Percentiles rank a stretch among this genome's conserved stretches.
Conservation (phyloP, 2,113 vertebrate species). For the Apaloderma vittatum region DNA sequence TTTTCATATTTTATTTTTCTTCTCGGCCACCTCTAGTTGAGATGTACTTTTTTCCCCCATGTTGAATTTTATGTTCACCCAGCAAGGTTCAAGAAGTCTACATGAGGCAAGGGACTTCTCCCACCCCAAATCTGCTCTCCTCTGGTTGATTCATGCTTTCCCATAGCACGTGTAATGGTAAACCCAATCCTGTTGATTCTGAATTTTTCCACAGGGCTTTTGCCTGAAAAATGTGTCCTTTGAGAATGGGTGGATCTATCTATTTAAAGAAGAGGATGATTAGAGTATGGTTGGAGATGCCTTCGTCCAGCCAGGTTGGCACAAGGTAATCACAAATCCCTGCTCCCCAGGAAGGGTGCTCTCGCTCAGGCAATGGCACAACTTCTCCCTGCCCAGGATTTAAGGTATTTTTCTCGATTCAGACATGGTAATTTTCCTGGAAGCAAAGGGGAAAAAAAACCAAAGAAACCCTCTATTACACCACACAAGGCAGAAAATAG, state of each 20-base stretch:
- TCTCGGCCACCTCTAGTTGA: background rate
- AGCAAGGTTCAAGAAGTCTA: background rate
- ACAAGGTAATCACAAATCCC: background rate
- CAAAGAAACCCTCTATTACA: background rate
- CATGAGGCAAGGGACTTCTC: background rate
- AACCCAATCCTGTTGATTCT: background rate
- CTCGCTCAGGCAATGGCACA: background rate
- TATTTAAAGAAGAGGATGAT: background rate
- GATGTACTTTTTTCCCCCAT: rapidly evolving
- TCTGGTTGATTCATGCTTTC: background rate
- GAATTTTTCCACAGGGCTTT: background rate
- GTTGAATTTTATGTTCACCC: background rate
- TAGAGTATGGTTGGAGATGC: background rate
- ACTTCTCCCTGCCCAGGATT: background rate
- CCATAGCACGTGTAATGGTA: background rate
- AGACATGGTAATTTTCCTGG: background rate
- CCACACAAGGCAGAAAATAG: background rate
- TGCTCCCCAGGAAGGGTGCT: background rate
- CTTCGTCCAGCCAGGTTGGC: background rate
- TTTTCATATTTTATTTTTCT: background rate
- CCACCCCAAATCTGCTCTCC: background rate
- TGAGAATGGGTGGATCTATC: background rate
- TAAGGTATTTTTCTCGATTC: background rate
- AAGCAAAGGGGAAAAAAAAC: background rate
- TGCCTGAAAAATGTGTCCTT: background rate